These are phyloP conservation scores for Luperina nickerlii DNA, from an alignment of 2,888 invertebrate genomes.

Conservation along the genomic window DNA sequence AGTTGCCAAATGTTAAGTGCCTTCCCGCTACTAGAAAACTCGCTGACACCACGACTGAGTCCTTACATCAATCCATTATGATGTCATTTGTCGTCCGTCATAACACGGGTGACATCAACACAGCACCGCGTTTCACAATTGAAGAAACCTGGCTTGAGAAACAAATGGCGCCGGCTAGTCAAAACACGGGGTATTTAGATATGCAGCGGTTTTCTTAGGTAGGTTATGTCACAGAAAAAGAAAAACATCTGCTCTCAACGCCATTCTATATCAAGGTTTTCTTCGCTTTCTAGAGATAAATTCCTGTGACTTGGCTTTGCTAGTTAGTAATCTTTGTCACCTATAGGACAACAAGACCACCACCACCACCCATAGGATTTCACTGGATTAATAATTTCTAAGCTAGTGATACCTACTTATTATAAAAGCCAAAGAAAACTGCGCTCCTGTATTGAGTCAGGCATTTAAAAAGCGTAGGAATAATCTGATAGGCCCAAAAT, in stretches of 20 bases:
- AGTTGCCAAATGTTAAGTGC: background rate
- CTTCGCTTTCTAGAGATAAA: background rate
- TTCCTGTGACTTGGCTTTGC: background rate
- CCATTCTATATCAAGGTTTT: background rate
- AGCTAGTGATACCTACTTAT: background rate
- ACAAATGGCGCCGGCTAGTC: conserved; percentile 27
- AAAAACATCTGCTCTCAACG: too few species aligned
- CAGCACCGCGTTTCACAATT: conserved; percentile 35
- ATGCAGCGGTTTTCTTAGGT: conserved; percentile 1
- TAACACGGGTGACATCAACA: conserved; percentile 47
- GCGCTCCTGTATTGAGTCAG: background rate
- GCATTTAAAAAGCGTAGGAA: background rate
- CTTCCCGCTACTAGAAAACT: background rate
- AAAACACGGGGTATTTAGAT: conserved; percentile 35
- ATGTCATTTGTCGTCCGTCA: conserved; percentile 51
- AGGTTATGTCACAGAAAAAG: background rate
- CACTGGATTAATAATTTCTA: background rate
- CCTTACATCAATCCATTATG: conserved; percentile 44
- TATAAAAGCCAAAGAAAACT: background rate
- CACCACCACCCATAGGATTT: background rate
- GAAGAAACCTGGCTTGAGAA: conserved; percentile 55
- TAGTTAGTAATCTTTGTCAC: background rate
- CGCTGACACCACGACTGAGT: conserved; percentile 24
- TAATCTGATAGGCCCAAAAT: background rate
- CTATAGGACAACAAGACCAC: background rate